Percentiles rank a stretch among this genome's conserved stretches.
These are phyloP conservation scores for Caranx ignobilis DNA, from an alignment of 2,113 vertebrate genomes.

Conservation along the genomic window DNA sequence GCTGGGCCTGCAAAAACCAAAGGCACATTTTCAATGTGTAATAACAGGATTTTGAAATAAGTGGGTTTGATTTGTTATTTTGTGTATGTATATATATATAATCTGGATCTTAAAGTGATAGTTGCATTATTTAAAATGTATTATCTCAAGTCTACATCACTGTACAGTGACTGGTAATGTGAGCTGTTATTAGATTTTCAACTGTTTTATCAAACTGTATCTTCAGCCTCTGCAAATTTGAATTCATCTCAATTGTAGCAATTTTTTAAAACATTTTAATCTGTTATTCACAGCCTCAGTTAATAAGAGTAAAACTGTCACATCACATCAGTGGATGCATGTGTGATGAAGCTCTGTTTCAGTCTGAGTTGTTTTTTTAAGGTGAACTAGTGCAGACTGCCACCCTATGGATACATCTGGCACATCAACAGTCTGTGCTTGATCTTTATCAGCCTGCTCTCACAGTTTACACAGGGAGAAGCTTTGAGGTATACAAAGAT, in stretches of 20 bases:
- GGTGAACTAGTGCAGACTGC: constrained; percentile 46
- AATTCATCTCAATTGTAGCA: background rate
- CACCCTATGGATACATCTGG: constrained; percentile 55
- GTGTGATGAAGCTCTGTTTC: background rate
- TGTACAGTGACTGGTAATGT: background rate
- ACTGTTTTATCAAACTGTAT: background rate
- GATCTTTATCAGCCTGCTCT: background rate
- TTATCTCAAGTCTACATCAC: background rate
- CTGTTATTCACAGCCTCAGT: background rate
- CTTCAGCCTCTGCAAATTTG: background rate
- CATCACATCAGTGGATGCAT: background rate
- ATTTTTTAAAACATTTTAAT: background rate
- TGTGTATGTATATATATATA: too few species aligned
- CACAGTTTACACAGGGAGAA: background rate
- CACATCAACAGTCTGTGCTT: constrained; percentile 12
- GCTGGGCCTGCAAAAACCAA: background rate
- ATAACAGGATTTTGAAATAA: background rate
- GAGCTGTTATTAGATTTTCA: background rate
- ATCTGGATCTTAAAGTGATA: background rate
- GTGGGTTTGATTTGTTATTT: background rate
- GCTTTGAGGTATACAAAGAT: background rate
- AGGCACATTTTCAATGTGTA: background rate
- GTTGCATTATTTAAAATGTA: background rate
- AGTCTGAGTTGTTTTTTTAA: background rate
- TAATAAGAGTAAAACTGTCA: background rate